These are phyloP conservation scores for Tenthredo scrophulariae DNA, from an alignment of 2,888 invertebrate genomes.

Conservation along the genomic window DNA sequence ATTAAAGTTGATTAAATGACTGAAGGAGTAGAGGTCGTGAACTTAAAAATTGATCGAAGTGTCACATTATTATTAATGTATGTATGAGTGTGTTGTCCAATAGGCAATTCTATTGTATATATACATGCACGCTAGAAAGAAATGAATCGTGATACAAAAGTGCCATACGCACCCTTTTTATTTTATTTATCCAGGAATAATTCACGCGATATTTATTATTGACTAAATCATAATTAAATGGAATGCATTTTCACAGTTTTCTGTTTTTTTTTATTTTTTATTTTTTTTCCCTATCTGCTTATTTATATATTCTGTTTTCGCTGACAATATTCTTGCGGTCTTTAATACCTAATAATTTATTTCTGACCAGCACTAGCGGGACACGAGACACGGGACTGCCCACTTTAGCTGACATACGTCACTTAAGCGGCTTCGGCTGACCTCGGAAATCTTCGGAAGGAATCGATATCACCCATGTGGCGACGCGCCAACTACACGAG, in stretches of 20 bases:
- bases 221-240: conserved; percentile 55
- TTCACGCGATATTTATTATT: background rate
- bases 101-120: background rate
- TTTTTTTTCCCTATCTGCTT: background rate
- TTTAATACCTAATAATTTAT: conserved; percentile 8
- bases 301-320: background rate
- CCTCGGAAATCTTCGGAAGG: conserved; percentile 68
- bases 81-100: background rate
- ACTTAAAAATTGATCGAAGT: conserved; percentile 64
- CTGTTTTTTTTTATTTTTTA: background rate
- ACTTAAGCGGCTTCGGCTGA: conserved; percentile 64
- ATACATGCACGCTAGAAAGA: background rate
- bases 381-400: conserved; percentile 45
- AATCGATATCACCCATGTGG: conserved; percentile 69
- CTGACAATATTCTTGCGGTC: background rate
- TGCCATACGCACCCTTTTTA: conserved; percentile 24
- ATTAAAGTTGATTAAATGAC: conserved; percentile 62
- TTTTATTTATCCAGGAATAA: conserved; percentile 36
- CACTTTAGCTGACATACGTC: conserved; percentile 65
- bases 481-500: conserved; percentile 15
- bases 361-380: background rate
- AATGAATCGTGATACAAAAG: background rate
- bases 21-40: conserved; percentile 59
- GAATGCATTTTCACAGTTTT: conserved; percentile 58
- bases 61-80: conserved; percentile 58